Evolutionary conservation across 2,888 invertebrate genomes (phyloP).

Genomic region (Hymenopus coronatus): DNA sequence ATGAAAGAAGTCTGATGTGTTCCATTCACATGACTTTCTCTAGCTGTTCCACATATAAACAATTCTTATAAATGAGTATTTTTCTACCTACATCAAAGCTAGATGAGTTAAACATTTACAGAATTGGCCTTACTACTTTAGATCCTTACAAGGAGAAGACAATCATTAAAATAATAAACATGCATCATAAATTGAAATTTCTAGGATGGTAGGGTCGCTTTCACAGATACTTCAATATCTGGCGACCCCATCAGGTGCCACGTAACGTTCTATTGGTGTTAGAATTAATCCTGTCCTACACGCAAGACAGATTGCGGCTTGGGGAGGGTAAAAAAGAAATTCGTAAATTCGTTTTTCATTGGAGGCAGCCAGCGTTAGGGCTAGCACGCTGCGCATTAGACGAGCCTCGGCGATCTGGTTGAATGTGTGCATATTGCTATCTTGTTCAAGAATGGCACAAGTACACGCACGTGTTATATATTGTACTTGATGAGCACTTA

Average conservation of each 20-base stretch:
- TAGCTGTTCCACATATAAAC: too few species aligned
- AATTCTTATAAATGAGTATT: too few species aligned
- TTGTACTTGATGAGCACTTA: too few species aligned
- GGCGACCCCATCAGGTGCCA: not conserved
- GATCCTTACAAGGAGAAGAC: too few species aligned
- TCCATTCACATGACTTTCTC: too few species aligned
- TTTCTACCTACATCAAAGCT: too few species aligned
- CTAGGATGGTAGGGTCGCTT: not conserved
- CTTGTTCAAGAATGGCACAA: not conserved
- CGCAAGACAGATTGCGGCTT: not conserved
- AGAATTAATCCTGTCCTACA: not conserved
- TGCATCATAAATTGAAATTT: not conserved
- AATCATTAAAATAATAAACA: too few species aligned
- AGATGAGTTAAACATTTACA: too few species aligned
- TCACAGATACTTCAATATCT: not conserved
- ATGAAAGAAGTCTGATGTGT: too few species aligned
- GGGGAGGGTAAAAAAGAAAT: not conserved
- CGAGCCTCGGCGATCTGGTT: conserved; percentile 1
- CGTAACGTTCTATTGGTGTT: not conserved
- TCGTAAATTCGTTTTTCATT: conserved; percentile 4
- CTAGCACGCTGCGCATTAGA: conserved; percentile 8
- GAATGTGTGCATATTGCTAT: conserved; percentile 1
- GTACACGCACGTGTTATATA: not conserved
- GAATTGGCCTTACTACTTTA: too few species aligned
- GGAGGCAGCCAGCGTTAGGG: not conserved